These are phyloP conservation scores for Drosophila mercatorum DNA, from an alignment of 2,888 invertebrate genomes.

Conservation along the genomic window DNA sequence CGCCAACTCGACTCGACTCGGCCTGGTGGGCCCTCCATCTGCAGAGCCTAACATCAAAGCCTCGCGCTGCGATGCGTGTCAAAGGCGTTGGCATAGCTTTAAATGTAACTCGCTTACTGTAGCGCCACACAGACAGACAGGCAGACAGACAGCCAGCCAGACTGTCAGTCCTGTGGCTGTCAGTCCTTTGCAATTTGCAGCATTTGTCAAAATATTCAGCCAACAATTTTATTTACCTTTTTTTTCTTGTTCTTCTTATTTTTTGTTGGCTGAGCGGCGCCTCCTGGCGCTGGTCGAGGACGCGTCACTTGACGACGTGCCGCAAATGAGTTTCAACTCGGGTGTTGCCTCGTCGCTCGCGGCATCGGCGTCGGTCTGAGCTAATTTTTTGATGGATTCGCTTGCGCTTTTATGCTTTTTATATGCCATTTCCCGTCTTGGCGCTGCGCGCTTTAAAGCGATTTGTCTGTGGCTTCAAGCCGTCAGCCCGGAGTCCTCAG, in stretches of 20 bases:
- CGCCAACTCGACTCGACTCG: conserved; percentile 2
- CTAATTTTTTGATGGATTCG: conserved; percentile 69
- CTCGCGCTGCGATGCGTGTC: conserved; percentile 64
- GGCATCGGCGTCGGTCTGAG: conserved; percentile 43
- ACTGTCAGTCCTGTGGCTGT: conserved; percentile 4
- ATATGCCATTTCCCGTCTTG: neutral
- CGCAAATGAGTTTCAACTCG: conserved; percentile 61
- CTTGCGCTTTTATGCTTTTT: conserved; percentile 31
- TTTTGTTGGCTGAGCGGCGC: conserved; percentile 22
- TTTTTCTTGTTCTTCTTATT: conserved; percentile 19
- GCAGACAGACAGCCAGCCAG: neutral
- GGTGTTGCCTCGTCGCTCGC: conserved; percentile 42
- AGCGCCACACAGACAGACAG: neutral
- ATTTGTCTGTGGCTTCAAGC: conserved; percentile 34
- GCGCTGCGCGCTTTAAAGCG: conserved; percentile 8
- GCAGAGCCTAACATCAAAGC: conserved; percentile 61
- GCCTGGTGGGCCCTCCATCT: conserved; percentile 1
- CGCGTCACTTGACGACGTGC: conserved; percentile 31
- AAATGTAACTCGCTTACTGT: conserved; percentile 60
- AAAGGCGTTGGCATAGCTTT: conserved; percentile 71
- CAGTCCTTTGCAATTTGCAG: conserved; percentile 43
- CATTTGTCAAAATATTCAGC: conserved; percentile 39
- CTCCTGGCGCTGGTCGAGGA: conserved; percentile 40
- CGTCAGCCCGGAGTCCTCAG: too few species aligned
- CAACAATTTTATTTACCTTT: conserved; percentile 18